These are phyloP conservation scores for Psittacara wagleri DNA, from an alignment of 2,113 vertebrate genomes.

Conservation along the genomic window DNA sequence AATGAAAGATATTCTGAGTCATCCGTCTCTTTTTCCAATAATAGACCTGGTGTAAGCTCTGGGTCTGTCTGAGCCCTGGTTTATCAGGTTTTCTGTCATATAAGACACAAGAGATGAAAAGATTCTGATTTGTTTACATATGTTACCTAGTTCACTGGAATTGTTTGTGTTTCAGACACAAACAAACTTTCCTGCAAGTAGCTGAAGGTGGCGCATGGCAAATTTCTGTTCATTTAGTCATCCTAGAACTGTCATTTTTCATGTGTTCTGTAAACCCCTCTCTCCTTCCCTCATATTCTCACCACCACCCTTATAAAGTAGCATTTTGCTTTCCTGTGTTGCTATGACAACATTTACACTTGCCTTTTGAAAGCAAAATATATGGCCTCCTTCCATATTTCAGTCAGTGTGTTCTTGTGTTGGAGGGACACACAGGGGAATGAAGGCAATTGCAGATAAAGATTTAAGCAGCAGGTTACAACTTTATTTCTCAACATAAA, in stretches of 20 bases:
- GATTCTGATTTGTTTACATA: background rate
- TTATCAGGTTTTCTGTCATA: background rate
- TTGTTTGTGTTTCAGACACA: background rate
- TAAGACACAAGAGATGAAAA: background rate
- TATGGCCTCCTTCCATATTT: background rate
- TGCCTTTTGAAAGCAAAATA: constrained; percentile 46
- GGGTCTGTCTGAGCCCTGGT: background rate
- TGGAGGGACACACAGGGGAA: constrained; percentile 1
- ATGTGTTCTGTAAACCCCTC: background rate
- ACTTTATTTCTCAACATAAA: background rate
- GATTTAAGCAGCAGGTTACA: background rate
- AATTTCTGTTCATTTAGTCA: background rate
- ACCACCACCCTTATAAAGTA: background rate
- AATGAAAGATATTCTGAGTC: background rate
- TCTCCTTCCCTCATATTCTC: background rate
- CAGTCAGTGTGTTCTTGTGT: background rate
- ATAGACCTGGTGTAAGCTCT: background rate
- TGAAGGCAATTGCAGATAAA: background rate
- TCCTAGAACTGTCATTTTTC: background rate
- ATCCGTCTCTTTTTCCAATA: background rate
- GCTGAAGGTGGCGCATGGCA: background rate
- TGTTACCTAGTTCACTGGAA: background rate
- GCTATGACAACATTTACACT: constrained; percentile 57
- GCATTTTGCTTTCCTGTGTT: constrained; percentile 38
- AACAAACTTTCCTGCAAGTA: background rate